Evolutionary conservation across 2,888 invertebrate species (phyloP).

Genomic region (Dicyrtoma fusca): DNA sequence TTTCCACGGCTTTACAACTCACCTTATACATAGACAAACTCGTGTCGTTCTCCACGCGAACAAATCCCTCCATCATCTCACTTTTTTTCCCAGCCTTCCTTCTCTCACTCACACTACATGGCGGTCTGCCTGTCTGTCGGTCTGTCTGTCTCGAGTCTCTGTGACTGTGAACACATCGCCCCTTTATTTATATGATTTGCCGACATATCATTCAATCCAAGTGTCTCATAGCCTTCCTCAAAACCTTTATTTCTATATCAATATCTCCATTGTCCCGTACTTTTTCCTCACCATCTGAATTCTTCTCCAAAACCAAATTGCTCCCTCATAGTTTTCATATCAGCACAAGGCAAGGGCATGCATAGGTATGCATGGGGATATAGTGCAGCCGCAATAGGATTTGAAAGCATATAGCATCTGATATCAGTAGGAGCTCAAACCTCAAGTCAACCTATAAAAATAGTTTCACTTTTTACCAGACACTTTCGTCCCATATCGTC

Average conservation of each 20-base stretch:
- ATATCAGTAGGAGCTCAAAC: neutral
- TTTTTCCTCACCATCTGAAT: constrained; percentile 10
- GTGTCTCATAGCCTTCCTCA: constrained; percentile 19
- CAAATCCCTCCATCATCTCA: constrained; percentile 25
- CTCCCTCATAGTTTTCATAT: neutral
- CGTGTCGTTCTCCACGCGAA: constrained; percentile 14
- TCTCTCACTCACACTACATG: constrained; percentile 12
- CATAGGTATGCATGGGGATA: neutral
- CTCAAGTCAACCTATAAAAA: no score
- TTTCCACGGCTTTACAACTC: constrained; percentile 42
- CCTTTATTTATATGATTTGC: constrained; percentile 13
- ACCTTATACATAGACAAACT: constrained; percentile 31
- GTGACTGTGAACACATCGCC: neutral
- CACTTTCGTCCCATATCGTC: no score
- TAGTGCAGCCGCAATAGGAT: no score
- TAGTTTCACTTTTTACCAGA: no score
- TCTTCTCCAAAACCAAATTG: neutral
- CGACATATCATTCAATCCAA: constrained; percentile 15
- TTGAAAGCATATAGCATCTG: neutral
- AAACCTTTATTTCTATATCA: constrained; percentile 33
- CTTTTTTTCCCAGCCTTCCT: neutral
- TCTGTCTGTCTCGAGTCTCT: neutral
- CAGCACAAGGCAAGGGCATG: no score
- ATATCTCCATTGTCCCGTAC: constrained; percentile 29
- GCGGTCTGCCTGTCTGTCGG: neutral